Percentiles rank a stretch among this genome's conserved stretches.
phyloP scores from a whole-genome alignment of 2,797 vertebrate genomes.

The Sebastolobus altivelis region DNA sequence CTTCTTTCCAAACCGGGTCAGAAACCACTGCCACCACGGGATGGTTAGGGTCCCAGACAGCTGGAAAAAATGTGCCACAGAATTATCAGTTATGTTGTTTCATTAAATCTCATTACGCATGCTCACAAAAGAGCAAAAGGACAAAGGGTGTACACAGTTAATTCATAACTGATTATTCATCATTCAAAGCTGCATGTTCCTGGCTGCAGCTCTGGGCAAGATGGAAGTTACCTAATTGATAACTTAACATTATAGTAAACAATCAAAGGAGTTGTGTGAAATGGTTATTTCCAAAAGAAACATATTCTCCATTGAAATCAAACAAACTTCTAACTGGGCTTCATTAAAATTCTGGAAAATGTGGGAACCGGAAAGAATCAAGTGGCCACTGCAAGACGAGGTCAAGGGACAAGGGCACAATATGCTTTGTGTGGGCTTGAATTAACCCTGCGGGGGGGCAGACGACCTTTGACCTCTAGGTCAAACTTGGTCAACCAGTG shows the following conservation, averaged over 20 bases:
- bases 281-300: not conserved
- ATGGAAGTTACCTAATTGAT: not conserved
- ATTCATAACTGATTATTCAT: not conserved
- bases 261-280: not conserved
- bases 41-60: slow-evolving; percentile 92
- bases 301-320: not conserved
- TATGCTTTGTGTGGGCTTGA: slow-evolving; percentile 24
- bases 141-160: not conserved
- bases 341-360: slow-evolving; percentile 22
- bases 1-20: slow-evolving; percentile 95
- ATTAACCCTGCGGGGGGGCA: slow-evolving; percentile 14
- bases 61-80: slow-evolving; percentile 55
- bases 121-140: not conserved
- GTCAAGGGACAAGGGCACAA: slow-evolving; percentile 28
- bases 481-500: slow-evolving; percentile 36
- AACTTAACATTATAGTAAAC: not conserved
- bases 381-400: slow-evolving; percentile 22
- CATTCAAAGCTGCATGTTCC: not conserved
- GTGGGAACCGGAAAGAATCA: slow-evolving; percentile 23
- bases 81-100: not conserved
- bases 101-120: not conserved
- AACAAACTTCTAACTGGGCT: not conserved
- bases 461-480: slow-evolving; percentile 38
- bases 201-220: not conserved
- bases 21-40: slow-evolving; percentile 96